Evolutionary conservation across 2,888 invertebrate genomes (phyloP).

Genomic region (Dynastes hyllus): DNA sequence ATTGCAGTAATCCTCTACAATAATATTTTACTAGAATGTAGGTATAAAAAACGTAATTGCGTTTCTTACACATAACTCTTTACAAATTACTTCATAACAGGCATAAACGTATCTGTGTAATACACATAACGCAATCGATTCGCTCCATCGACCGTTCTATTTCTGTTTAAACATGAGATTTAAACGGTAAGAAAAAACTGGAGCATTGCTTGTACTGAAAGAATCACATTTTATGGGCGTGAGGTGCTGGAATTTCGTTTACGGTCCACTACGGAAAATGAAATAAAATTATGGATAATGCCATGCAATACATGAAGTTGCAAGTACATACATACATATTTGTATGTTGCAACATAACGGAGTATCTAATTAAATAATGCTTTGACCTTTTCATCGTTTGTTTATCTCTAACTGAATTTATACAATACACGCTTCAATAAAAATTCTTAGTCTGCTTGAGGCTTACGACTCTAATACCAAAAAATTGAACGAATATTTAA

Average conservation of each 20-base stretch:
- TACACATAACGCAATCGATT: background rate
- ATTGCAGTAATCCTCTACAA: no score
- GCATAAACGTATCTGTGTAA: background rate
- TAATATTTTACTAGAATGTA: background rate
- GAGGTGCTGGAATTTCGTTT: background rate
- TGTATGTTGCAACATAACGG: background rate
- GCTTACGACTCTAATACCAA: no score
- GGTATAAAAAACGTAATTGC: background rate
- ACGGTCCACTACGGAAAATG: constrained; percentile 1
- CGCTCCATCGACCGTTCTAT: background rate
- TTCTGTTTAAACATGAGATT: background rate
- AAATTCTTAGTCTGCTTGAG: no score
- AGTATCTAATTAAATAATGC: background rate
- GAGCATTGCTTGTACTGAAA: background rate
- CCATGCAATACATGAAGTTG: background rate
- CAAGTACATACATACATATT: background rate
- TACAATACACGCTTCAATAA: no score
- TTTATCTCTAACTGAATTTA: no score
- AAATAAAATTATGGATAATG: background rate
- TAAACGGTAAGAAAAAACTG: constrained; percentile 2
- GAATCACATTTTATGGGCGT: background rate
- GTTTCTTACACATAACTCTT: background rate
- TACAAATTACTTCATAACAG: constrained; percentile 6
- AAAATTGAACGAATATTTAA: no score
- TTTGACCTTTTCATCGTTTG: background rate